A percentile compares a stretch with the other conserved stretches of the same genome.
Evolutionary conservation across 2,797 vertebrate species (phyloP).

Genomic region (Alcedo quadribrachys): DNA sequence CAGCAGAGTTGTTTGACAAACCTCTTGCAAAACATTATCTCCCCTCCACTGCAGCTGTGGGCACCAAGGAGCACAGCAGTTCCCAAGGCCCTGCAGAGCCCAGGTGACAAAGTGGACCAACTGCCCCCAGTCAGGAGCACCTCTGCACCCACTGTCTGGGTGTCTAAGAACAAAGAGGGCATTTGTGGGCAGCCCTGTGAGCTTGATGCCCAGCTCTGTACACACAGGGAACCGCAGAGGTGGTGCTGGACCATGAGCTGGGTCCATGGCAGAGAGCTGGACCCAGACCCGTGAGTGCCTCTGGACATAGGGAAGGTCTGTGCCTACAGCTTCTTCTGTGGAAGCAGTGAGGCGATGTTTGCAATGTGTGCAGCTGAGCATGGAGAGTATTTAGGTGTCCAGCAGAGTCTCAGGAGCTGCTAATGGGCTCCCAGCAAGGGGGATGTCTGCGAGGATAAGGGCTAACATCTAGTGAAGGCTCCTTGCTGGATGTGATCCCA

Average conservation of each 20-base stretch:
- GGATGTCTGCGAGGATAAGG: neutral
- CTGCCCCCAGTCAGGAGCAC: neutral
- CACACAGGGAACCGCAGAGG: neutral
- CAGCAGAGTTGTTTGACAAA: neutral
- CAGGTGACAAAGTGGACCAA: neutral
- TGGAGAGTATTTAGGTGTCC: neutral
- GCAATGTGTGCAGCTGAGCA: neutral
- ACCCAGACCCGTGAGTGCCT: rapidly evolving
- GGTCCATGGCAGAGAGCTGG: neutral
- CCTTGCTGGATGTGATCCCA: constrained; percentile 6
- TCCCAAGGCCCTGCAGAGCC: rapidly evolving
- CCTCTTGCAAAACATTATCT: neutral
- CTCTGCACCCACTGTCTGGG: neutral
- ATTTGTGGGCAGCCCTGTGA: neutral
- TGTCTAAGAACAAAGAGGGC: neutral
- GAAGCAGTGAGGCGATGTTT: neutral
- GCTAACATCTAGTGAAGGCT: constrained; percentile 32
- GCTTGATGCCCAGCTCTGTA: rapidly evolving
- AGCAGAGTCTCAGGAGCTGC: neutral
- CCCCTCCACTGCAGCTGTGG: rapidly evolving
- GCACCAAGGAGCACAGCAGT: neutral
- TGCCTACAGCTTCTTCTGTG: neutral
- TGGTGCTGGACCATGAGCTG: neutral
- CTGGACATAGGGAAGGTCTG: rapidly evolving
- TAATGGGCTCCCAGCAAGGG: constrained; percentile 48